phyloP scores from a whole-genome alignment of 1,140 invertebrate species.

The Zaprionus gabonicus region DNA sequence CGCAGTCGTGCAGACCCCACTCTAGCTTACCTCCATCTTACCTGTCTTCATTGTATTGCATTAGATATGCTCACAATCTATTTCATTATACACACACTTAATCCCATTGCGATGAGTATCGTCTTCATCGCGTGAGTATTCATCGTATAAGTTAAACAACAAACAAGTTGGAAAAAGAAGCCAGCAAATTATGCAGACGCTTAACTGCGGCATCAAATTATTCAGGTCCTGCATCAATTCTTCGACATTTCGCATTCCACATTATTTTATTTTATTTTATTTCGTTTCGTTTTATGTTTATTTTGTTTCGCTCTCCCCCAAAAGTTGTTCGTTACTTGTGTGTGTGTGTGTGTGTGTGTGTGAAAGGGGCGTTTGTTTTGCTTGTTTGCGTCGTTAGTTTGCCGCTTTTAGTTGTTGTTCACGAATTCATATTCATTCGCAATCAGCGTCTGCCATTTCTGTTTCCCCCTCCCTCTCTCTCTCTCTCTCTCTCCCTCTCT shows the following conservation, averaged over 20 bases:
- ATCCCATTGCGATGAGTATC: slow-evolving; percentile 27
- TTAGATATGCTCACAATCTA: background rate
- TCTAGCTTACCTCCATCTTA: background rate
- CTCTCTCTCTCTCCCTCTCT: background rate
- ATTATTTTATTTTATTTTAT: slow-evolving; percentile 2
- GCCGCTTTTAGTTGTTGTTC: slow-evolving; percentile 40
- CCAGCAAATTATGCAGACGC: slow-evolving; percentile 73
- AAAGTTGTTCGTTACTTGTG: slow-evolving; percentile 26
- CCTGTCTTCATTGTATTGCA: background rate
- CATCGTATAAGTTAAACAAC: background rate
- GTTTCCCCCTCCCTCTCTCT: background rate
- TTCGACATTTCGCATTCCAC: slow-evolving; percentile 18
- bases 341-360: slow-evolving; percentile 22
- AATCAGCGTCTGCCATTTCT: slow-evolving; percentile 44
- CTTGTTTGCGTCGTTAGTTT: slow-evolving; percentile 41
- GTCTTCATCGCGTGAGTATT: background rate
- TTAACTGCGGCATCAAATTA: slow-evolving; percentile 81
- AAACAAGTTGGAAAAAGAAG: background rate
- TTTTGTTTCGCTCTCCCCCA: slow-evolving; percentile 10
- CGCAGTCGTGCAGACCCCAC: background rate
- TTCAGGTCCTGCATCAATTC: slow-evolving; percentile 73
- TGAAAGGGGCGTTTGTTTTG: slow-evolving; percentile 27
- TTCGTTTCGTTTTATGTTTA: slow-evolving; percentile 28
- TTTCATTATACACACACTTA: background rate
- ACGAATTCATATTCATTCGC: slow-evolving; percentile 52